Conservation (phyloP, 2,888 invertebrate genomes). For the Cephus spinipes region DNA sequence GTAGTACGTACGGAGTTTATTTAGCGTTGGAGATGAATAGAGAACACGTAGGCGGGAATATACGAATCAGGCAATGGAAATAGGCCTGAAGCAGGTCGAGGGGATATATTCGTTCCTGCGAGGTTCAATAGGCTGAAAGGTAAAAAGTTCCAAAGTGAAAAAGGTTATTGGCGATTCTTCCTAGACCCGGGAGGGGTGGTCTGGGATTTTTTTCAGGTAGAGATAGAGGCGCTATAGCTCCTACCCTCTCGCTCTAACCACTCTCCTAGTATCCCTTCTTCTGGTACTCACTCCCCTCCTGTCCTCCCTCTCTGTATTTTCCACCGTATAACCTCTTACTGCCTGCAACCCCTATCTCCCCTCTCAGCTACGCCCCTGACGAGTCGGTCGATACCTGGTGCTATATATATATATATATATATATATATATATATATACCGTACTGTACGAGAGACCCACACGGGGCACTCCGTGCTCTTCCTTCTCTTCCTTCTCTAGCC, state of each 20-base stretch:
- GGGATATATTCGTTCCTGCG: neutral
- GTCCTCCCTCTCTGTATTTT: neutral
- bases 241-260: neutral
- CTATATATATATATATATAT: neutral
- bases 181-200: neutral
- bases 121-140: slow-evolving; percentile 2
- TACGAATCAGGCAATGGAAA: neutral
- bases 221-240: neutral
- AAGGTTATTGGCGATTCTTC: slow-evolving; percentile 5
- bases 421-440: neutral
- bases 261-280: neutral
- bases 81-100: neutral
- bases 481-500: neutral
- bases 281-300: neutral
- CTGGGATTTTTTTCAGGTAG: neutral
- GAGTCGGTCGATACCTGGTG: neutral
- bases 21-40: neutral
- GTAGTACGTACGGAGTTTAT: neutral
- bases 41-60: neutral
- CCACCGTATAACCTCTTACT: neutral
- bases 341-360: neutral
- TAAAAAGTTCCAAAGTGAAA: neutral
- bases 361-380: neutral
- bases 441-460: neutral
- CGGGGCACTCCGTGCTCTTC: neutral